Evolutionary conservation across 2,113 vertebrate species (phyloP).

Genomic region (Limnothrissa miodon): DNA sequence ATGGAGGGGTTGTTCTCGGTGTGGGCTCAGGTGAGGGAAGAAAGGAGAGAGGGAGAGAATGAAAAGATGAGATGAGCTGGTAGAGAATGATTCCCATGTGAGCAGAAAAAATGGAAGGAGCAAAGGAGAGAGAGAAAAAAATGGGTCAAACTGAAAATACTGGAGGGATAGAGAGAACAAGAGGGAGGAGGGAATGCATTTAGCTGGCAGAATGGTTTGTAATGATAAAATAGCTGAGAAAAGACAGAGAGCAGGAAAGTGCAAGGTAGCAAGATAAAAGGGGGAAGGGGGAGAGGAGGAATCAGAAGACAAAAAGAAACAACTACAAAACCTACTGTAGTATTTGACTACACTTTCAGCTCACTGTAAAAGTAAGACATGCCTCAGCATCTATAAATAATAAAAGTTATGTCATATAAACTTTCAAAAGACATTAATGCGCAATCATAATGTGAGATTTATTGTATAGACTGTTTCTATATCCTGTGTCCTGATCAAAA

Average conservation of each 20-base stretch:
- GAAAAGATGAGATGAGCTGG: constrained; percentile 10
- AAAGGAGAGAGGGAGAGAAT: constrained; percentile 11
- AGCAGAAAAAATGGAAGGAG: not conserved
- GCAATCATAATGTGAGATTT: not conserved
- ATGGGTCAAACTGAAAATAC: too few relatives aligned
- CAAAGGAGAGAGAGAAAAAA: not conserved
- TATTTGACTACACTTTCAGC: not conserved
- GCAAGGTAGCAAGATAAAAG: not conserved
- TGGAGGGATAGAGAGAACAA: too few relatives aligned
- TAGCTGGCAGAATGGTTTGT: too few relatives aligned
- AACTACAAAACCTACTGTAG: not conserved
- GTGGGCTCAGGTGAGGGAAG: not conserved
- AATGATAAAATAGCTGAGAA: too few relatives aligned
- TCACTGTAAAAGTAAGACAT: not conserved
- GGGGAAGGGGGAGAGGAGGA: not conserved
- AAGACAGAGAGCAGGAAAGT: not conserved
- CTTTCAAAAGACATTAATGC: not conserved
- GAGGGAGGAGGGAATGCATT: too few relatives aligned
- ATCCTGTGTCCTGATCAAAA: not conserved
- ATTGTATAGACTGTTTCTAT: not conserved
- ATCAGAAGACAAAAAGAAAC: not conserved
- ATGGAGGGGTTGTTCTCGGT: too few relatives aligned
- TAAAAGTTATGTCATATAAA: not conserved
- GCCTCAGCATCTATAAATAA: not conserved
- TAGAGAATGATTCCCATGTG: too few relatives aligned